Evolutionary conservation across 2,113 vertebrate genomes (phyloP), one percentile per base, ranked within the genome.

Genomic region (Oryzias woworae): DNA sequence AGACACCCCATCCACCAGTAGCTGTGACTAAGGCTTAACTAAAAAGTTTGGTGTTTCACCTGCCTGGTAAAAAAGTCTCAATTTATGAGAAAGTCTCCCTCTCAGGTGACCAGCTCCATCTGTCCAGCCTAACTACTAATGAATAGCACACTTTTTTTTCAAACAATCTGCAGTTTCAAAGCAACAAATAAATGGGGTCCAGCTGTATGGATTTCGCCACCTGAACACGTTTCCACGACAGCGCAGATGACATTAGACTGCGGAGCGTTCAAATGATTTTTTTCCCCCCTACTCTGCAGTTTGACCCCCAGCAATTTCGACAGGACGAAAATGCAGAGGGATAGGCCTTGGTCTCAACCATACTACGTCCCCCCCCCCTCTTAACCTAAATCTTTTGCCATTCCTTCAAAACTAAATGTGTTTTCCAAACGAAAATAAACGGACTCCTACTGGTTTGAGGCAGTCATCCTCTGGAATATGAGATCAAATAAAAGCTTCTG

Each of bases 391-490:
- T 77, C 87, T 82, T 78, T 78, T 70, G 77, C 86, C 82, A 87
- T 85, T 86, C 83, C 88, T 87, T 85, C 71, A 80, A 86, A 78
- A 69, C 89, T 91, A 92, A 93, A 93, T 92, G 89, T 92, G 90
- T 92, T 93, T 92, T 92, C 90, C 91, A 92, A 93, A 92, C 92
- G 91, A 93, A 93, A 93, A 92, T 92, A 92, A 92, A 90, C 88
- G 86, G 82, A 88, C 88, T 85, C 86, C 73, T 78, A 85, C 85
- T 79, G 81, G 92, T 92, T 86, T 85, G 82, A 90, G 85, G 87
- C 91, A 85, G 91, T 87, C 89, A 81, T 85, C 90, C 84, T 88
- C 87, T 28, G 85, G 89, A 92, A 92, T 92, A 92, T 91, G 89
- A 92, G 92, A 92, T 93, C 91, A 93, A 92, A 93, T 92, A 92